phyloP scores from a whole-genome alignment of 2,113 vertebrate species.

The Thermophis baileyi region DNA sequence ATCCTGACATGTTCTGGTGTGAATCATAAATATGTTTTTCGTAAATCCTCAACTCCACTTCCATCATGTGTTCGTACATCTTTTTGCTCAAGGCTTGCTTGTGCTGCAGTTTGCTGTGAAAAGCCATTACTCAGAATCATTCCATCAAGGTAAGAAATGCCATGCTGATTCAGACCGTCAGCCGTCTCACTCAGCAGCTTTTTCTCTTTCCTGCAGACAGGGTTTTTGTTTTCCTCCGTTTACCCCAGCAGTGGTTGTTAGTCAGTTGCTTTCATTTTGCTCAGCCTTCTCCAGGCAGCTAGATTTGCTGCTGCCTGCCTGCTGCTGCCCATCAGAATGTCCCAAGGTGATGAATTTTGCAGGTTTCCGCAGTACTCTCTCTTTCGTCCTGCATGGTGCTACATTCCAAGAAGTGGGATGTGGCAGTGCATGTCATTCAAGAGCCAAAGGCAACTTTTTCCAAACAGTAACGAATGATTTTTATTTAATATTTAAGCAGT shows the following conservation, averaged over 20 bases:
- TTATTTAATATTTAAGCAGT: not conserved
- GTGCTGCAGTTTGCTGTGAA: not conserved
- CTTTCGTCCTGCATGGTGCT: not conserved
- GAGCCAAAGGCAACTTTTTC: not conserved
- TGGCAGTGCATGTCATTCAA: not conserved
- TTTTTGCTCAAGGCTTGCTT: constrained; percentile 10
- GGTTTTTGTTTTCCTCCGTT: not conserved
- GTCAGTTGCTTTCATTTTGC: not conserved
- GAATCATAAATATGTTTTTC: constrained; percentile 20
- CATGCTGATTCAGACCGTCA: not conserved
- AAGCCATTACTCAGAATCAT: not conserved
- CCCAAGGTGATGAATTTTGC: not conserved
- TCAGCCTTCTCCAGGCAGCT: not conserved
- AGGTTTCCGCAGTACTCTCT: not conserved
- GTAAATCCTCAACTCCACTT: not conserved
- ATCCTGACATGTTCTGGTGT: not conserved
- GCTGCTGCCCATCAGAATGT: not conserved
- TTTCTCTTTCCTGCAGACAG: not conserved
- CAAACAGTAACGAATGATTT: not conserved
- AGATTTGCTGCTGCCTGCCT: not conserved
- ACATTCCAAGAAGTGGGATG: not conserved
- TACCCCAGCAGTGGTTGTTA: too few relatives aligned
- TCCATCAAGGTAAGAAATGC: constrained; percentile 7
- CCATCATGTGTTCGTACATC: not conserved
- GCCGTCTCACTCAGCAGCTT: not conserved